phyloP scores from a whole-genome alignment of 64 coral and sea anemone genomes.

The Platygyra sinensis region DNA sequence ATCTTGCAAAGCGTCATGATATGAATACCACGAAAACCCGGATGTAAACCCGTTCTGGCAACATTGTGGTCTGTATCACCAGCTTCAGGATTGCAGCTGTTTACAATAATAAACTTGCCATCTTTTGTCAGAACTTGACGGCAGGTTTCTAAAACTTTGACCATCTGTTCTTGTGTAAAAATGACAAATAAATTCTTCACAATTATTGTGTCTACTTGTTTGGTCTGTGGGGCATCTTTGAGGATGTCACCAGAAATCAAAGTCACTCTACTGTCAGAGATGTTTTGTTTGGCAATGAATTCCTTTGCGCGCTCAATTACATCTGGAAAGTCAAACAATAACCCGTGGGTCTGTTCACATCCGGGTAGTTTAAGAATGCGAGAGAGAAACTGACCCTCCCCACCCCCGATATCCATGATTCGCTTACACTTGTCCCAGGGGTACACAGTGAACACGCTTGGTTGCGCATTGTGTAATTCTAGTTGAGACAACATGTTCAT shows the following conservation, averaged over 20 bases:
- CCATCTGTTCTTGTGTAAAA: slow-evolving; percentile 35
- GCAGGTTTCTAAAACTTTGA: slow-evolving; percentile 40
- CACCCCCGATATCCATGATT: slow-evolving; percentile 56
- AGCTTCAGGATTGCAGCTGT: slow-evolving; percentile 20
- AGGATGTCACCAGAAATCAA: slow-evolving; percentile 23
- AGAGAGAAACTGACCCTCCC: slow-evolving; percentile 32
- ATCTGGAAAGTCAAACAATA: slow-evolving; percentile 42
- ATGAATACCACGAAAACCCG: slow-evolving; percentile 15
- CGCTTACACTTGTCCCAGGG: slow-evolving; percentile 23
- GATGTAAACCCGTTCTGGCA: not conserved
- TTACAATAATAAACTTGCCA: slow-evolving; percentile 35
- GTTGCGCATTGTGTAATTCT: not conserved
- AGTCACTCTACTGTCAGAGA: slow-evolving; percentile 16
- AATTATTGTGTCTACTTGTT: slow-evolving; percentile 35
- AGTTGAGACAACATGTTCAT: slow-evolving; percentile 22
- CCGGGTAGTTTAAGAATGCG: slow-evolving; percentile 38
- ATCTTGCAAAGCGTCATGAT: not conserved
- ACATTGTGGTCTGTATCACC: slow-evolving; percentile 23
- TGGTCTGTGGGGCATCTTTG: not conserved
- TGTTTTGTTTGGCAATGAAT: not conserved
- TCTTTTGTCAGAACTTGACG: not conserved
- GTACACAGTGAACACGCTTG: not conserved
- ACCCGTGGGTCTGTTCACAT: slow-evolving; percentile 37
- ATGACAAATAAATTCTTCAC: slow-evolving; percentile 20
- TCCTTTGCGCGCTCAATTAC: slow-evolving; percentile 1